Evolutionary conservation across 2,797 vertebrate genomes (phyloP), one percentile per base, ranked within the genome.

Genomic region (Lacerta agilis): DNA sequence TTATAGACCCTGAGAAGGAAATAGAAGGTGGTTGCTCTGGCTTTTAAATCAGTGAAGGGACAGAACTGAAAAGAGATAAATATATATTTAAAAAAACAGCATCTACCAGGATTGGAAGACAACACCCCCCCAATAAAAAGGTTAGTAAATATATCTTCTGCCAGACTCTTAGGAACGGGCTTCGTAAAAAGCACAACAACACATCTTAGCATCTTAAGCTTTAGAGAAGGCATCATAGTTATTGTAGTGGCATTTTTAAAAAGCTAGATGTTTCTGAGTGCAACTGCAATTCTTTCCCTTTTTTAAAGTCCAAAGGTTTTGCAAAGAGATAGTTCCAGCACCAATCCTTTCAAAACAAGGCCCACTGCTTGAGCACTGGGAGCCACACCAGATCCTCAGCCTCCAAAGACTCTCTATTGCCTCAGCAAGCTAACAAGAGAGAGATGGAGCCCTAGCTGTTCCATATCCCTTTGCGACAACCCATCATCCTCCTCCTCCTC

Each of bases 11-110:
- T 11, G 78, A 85, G 85, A 84, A 91, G 33, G 87, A 61, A 76
- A 79, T 61, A 88, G 55, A 86, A 84, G 75, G 87, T 71, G 87
- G 82, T 92, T 89, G 38, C 67, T 92, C 84, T 91, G 43, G 86
- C 82, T 0, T 90, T 61, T 67, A 64, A 91, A 73, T 10, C 86
- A 66, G 66, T 84, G 89, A 93, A 92, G 15, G 49, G 17, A 83
- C 80, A 86, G 11, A 92, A 90, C 49, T 87, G 79, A 17, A 87
- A 43, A 81, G 38, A 25, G 0, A 0, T 79, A 83, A 92, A 89
- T 75, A 88, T 84, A 89, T 76, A 41, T 80, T 49, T 73, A 5
- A 69, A 29, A 67, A n/a, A n/a, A 33, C n/a, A 71, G 27, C 69
- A 71, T 29, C 69, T 71, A 64, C 61, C 69, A 71, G 69, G 29